Conservation (phyloP, 2,888 invertebrate species). For the Tromatobia lineatoria region DNA sequence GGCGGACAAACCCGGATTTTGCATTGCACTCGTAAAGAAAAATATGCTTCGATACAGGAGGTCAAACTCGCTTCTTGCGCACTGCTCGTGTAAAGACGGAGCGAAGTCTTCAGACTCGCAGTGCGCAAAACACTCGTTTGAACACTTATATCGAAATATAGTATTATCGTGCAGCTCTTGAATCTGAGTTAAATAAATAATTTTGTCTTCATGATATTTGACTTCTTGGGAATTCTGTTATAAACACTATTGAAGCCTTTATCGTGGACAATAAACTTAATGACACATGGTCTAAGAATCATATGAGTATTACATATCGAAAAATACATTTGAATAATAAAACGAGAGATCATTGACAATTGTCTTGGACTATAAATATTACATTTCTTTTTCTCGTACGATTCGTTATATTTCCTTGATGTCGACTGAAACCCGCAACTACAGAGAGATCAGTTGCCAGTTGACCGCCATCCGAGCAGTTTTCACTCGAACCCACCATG, state of each 20-base stretch:
- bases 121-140: too few relatives aligned
- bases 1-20: too few relatives aligned
- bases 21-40: too few relatives aligned
- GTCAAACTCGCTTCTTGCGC: too few relatives aligned
- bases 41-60: too few relatives aligned
- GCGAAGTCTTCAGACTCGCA: too few relatives aligned
- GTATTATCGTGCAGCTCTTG: neutral
- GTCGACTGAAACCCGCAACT: neutral
- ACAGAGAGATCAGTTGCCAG: neutral
- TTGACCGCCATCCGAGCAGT: constrained; percentile 23
- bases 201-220: neutral
- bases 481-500: constrained; percentile 6
- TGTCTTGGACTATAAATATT: constrained; percentile 2
- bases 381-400: neutral
- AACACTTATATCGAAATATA: too few relatives aligned
- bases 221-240: neutral
- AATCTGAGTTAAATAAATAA: neutral
- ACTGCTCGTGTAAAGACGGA: too few relatives aligned
- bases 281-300: neutral
- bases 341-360: neutral
- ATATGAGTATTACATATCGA: too few relatives aligned
- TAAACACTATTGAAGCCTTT: too few relatives aligned
- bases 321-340: neutral
- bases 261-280: neutral
- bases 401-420: neutral